phyloP scores from a whole-genome alignment of 2,113 vertebrate species.

The Xiphorhynchus elegans region DNA sequence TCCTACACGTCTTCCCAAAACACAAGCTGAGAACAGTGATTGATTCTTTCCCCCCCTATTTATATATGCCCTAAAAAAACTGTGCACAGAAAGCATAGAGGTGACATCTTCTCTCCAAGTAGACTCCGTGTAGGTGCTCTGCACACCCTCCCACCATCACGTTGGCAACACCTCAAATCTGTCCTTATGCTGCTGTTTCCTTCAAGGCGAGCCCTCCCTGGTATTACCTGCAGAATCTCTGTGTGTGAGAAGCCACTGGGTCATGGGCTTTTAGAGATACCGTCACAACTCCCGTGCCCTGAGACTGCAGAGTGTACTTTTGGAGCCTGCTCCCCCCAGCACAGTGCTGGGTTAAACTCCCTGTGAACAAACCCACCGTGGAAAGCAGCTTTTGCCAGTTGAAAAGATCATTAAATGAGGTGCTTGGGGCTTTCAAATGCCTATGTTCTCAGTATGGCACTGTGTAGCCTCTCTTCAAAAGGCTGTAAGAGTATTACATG shows the following conservation, averaged over 20 bases:
- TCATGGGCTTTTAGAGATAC: neutral
- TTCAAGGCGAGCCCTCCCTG: fast-evolving
- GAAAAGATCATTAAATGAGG: slow-evolving; percentile 63
- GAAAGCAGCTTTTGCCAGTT: slow-evolving; percentile 55
- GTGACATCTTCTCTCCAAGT: neutral
- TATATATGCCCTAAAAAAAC: neutral
- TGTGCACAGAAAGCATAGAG: neutral
- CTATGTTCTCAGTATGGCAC: neutral
- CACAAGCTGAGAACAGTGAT: neutral
- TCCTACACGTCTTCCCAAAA: neutral
- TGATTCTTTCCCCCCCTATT: neutral
- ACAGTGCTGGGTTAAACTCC: slow-evolving; percentile 45
- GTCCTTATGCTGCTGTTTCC: neutral
- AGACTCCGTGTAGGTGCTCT: neutral
- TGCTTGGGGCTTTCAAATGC: slow-evolving; percentile 39
- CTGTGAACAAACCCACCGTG: slow-evolving; percentile 41
- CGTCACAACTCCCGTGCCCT: neutral
- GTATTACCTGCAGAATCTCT: neutral
- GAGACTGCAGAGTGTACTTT: neutral
- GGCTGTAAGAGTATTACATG: slow-evolving; percentile 23
- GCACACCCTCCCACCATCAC: neutral
- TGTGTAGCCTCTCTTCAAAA: slow-evolving; percentile 35
- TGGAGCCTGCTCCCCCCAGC: neutral
- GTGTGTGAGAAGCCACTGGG: neutral
- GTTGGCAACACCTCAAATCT: neutral